phyloP scores from a whole-genome alignment of 2,797 vertebrate species.

The Cynodonichthys magdalenae region DNA sequence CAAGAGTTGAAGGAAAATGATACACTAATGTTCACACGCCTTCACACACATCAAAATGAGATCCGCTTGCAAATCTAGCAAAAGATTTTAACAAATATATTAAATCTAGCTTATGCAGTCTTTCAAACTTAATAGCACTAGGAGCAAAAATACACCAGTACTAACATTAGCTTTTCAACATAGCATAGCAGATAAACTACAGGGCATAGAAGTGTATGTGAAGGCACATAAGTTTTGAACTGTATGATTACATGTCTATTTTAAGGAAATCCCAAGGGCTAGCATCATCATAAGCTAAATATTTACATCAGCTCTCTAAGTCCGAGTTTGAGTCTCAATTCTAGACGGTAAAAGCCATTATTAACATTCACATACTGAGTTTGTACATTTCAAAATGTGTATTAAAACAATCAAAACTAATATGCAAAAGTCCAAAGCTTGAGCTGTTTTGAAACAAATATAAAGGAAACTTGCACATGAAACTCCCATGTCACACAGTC shows the following conservation, averaged over 20 bases:
- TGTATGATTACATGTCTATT: conserved; percentile 59
- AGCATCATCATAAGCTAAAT: conserved; percentile 65
- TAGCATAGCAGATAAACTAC: conserved; percentile 63
- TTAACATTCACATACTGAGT: conserved; percentile 52
- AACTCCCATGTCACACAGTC: conserved; percentile 48
- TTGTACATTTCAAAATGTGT: conserved; percentile 50
- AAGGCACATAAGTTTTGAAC: conserved; percentile 53
- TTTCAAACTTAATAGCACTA: conserved; percentile 69
- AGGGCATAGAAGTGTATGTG: conserved; percentile 50
- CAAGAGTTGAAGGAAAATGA: conserved; percentile 44
- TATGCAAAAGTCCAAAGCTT: conserved; percentile 81
- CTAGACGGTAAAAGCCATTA: conserved; percentile 54
- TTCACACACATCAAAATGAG: conserved; percentile 65
- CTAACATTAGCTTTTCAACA: conserved; percentile 73
- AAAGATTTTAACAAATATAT: conserved; percentile 56
- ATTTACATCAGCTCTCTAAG: conserved; percentile 61
- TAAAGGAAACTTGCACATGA: conserved; percentile 62
- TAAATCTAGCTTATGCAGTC: conserved; percentile 77
- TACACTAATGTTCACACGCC: conserved; percentile 64
- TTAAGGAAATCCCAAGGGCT: conserved; percentile 82
- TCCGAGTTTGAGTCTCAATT: conserved; percentile 65
- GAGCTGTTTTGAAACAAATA: conserved; percentile 65
- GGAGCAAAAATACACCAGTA: conserved; percentile 58
- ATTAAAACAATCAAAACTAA: conserved; percentile 79
- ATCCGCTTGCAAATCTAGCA: conserved; percentile 48